Base-by-base conservation (phyloP, 2,797 vertebrate species). In the Cossypha caffra region DNA sequence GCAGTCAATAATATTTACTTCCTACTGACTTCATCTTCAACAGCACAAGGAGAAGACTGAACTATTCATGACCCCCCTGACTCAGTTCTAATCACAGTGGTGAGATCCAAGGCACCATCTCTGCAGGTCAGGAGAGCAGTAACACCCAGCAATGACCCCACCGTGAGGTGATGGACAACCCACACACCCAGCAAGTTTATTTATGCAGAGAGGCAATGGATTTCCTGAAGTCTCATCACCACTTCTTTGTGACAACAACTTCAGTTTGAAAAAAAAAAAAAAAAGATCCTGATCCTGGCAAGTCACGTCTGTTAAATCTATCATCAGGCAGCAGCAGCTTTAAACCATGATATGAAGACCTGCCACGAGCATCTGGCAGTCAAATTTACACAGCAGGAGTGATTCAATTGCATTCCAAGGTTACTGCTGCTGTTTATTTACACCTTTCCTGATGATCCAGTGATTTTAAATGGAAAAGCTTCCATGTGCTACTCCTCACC, bases 1-100 rank as follows among this genome's bases (percentile, higher is more conserved):
- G 86, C 90, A 93, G 90, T 96, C 96, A 93, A 97, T 97, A 96
- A 85, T 92, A 97, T 96, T 95, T 97, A 95, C 91, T 91, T 96
- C 87, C 92, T 89, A 95, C 75, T 72, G 94, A 92, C 95, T 96
- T 92, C 92, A 94, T 75, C 91, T 78, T 95, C 75, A 92, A 89
- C 88, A 91, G 80, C 82, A 94, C 55, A 66, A 66, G 83, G 61
- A 59, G 55, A 67, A 72, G 50, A 40, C 67, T 88, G 88, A 97
- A 95, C 95, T 96, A 84, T 79, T 90, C 83, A 8, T 96, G 96
- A 97, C 93, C 96, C 93, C 59, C 61, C 72, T 64, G 68, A 69
- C 88, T 92, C 52, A 16, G 21, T 16, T 54, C 58, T 81, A 82
- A 93, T 63, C 88, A 84, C 88, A 54, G 59, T 9, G 57, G 57